A percentile compares a stretch with the other conserved stretches of the same genome.
Conservation (phyloP, 2,888 invertebrate species). For the Chromoteleia sp. region DNA sequence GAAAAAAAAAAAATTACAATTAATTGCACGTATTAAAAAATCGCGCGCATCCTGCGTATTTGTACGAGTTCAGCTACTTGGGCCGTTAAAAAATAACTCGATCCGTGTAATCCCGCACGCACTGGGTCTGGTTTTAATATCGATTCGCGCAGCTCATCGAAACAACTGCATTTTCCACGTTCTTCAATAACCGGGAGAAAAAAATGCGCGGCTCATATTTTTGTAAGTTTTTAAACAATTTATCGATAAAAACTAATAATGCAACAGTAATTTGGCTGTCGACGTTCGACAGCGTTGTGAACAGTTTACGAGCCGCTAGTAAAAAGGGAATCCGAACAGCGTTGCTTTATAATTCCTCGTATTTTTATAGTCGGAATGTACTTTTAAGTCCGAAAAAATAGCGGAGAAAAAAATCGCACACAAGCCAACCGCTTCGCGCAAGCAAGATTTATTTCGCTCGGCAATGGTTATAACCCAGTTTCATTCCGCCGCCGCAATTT, state of each 20-base stretch:
- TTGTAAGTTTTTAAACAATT: slow-evolving; percentile 33
- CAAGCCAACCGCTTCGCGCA: no score
- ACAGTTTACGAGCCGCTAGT: slow-evolving; percentile 26
- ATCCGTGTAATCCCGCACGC: neutral
- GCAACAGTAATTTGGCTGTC: slow-evolving; percentile 45
- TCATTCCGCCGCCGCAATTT: slow-evolving; percentile 31
- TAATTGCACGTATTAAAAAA: neutral
- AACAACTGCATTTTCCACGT: slow-evolving; percentile 2
- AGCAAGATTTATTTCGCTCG: slow-evolving; percentile 47
- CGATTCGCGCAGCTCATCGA: neutral
- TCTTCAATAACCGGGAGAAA: neutral
- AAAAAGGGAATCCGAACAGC: slow-evolving; percentile 41
- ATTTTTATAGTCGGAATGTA: slow-evolving; percentile 47
- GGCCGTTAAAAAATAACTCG: slow-evolving; percentile 8
- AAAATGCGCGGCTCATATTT: slow-evolving; percentile 28
- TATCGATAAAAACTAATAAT: slow-evolving; percentile 50
- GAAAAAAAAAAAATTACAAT: neutral
- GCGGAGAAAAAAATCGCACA: slow-evolving; percentile 16
- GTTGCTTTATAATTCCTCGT: slow-evolving; percentile 39
- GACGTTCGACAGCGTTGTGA: slow-evolving; percentile 27
- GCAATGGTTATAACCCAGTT: slow-evolving; percentile 50
- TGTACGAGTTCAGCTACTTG: neutral
- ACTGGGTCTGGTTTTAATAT: slow-evolving; percentile 17
- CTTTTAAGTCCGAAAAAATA: slow-evolving; percentile 42
- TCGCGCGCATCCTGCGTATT: neutral